Evolutionary conservation across 2,888 invertebrate species (phyloP).

Genomic region (Brachylomia viminalis): DNA sequence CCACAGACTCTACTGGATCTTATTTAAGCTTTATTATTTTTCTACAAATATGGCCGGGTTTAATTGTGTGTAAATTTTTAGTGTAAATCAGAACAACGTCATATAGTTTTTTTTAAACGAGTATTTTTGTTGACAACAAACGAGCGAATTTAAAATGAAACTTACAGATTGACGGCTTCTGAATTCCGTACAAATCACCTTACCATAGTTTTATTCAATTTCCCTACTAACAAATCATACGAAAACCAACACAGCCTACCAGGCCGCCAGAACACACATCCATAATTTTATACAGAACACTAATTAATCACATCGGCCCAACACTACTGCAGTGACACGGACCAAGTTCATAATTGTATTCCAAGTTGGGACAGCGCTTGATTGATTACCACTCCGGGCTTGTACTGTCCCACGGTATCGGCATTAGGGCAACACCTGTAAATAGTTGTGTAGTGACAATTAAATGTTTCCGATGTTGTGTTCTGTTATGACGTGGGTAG

Average conservation of each 20-base stretch:
- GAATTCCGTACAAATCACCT: not conserved
- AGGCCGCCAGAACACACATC: slow-evolving; percentile 41
- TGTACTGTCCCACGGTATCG: slow-evolving; percentile 73
- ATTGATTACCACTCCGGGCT: slow-evolving; percentile 84
- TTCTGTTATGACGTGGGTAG: slow-evolving; percentile 44
- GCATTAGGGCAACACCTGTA: slow-evolving; percentile 80
- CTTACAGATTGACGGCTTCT: too few relatives aligned
- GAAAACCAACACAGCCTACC: slow-evolving; percentile 25
- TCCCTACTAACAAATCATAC: slow-evolving; percentile 32
- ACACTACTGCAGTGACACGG: slow-evolving; percentile 84
- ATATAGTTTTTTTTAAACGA: not conserved
- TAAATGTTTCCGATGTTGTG: slow-evolving; percentile 61
- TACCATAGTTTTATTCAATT: not conserved
- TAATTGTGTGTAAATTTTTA: not conserved
- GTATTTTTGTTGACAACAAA: not conserved
- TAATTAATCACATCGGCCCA: slow-evolving; percentile 86
- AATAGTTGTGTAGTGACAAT: slow-evolving; percentile 67
- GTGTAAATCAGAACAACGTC: not conserved
- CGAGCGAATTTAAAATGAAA: not conserved
- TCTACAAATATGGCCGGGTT: not conserved
- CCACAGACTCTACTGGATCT: too few relatives aligned
- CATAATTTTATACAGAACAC: slow-evolving; percentile 64
- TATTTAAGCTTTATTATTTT: too few relatives aligned
- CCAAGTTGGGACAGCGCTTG: slow-evolving; percentile 87
- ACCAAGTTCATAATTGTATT: slow-evolving; percentile 90